Evolutionary conservation across 2,888 invertebrate species (phyloP).

Genomic region (Geophilus truncorum): DNA sequence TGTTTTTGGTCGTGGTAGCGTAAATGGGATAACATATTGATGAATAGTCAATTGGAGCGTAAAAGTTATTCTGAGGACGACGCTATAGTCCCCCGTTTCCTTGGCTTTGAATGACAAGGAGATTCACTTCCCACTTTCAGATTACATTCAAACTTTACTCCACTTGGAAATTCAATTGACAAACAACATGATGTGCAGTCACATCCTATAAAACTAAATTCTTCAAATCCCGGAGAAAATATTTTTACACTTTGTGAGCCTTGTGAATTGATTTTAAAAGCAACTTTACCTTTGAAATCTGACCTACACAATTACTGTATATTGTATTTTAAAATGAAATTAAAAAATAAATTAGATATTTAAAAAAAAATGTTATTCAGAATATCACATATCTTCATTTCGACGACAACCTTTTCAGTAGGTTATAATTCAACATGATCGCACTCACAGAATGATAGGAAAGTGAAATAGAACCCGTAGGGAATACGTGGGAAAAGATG

Average conservation of each 20-base stretch:
- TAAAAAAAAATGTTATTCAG: neutral
- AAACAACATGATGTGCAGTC: conserved; percentile 8
- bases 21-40: no score
- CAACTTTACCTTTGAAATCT: neutral
- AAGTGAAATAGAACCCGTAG: neutral
- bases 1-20: no score
- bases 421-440: neutral
- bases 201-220: neutral
- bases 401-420: neutral
- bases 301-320: neutral
- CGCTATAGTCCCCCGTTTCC: neutral
- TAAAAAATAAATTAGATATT: neutral
- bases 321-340: neutral
- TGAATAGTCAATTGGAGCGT: neutral
- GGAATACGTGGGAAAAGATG: neutral
- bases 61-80: neutral
- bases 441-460: neutral
- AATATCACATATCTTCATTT: neutral
- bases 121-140: conserved; percentile 4
- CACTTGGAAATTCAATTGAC: conserved; percentile 3
- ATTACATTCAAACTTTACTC: conserved; percentile 10
- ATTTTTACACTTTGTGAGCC: neutral
- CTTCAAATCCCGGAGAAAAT: neutral
- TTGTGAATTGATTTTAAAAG: neutral
- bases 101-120: neutral